Evolutionary conservation across 2,888 invertebrate species (phyloP).

Genomic region (Balanococcus diminutus): DNA sequence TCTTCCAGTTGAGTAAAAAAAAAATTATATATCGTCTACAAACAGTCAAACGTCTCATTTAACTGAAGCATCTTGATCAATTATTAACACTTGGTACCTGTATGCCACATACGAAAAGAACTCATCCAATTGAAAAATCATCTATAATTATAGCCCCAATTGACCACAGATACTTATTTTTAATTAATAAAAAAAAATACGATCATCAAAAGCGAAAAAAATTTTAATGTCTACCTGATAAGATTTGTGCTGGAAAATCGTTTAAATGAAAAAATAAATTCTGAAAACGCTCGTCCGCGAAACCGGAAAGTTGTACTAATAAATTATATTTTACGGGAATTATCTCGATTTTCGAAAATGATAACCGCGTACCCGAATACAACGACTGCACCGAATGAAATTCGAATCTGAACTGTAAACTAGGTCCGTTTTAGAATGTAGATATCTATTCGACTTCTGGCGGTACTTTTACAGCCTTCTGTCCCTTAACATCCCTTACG

Average conservation of each 20-base stretch:
- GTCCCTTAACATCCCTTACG: conserved; percentile 19
- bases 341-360: conserved; percentile 32
- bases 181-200: not conserved
- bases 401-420: conserved; percentile 37
- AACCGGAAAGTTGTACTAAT: conserved; percentile 13
- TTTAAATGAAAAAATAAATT: conserved; percentile 36
- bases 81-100: not conserved
- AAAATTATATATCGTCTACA: too few relatives aligned
- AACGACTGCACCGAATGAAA: conserved; percentile 20
- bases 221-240: conserved; percentile 18
- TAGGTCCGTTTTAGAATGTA: conserved; percentile 31
- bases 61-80: not conserved
- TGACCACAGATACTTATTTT: not conserved
- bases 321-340: conserved; percentile 35
- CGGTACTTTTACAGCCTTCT: conserved; percentile 33
- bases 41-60: too few relatives aligned
- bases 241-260: not conserved
- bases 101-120: not conserved
- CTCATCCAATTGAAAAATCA: not conserved
- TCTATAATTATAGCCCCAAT: not conserved
- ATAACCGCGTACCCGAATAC: not conserved
- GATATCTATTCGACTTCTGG: conserved; percentile 41
- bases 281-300: not conserved
- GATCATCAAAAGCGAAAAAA: not conserved
- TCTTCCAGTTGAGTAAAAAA: too few relatives aligned